Conservation (phyloP, 2,113 vertebrate species). For the Ailurus styani region DNA sequence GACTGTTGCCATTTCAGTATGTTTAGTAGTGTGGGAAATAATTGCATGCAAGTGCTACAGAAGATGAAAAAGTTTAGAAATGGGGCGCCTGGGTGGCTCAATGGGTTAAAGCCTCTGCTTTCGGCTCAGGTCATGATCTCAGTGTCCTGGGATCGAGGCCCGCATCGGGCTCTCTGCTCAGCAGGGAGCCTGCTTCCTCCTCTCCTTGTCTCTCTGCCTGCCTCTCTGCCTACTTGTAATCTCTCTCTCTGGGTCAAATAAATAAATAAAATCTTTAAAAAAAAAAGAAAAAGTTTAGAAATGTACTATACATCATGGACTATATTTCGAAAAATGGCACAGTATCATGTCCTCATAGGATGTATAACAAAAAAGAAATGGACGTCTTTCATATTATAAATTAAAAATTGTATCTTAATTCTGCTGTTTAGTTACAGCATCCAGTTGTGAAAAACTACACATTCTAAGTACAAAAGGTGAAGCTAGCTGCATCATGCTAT, state of each 20-base stretch:
- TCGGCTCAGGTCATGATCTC: too few relatives aligned
- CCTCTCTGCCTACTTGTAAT: too few relatives aligned
- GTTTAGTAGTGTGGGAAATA: not conserved
- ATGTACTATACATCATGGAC: not conserved
- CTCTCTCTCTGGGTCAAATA: too few relatives aligned
- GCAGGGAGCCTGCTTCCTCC: too few relatives aligned
- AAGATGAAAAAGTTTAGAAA: not conserved
- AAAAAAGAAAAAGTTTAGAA: not conserved
- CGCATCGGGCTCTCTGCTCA: too few relatives aligned
- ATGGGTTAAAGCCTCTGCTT: too few relatives aligned
- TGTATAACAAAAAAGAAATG: not conserved
- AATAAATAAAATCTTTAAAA: too few relatives aligned
- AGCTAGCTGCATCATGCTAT: not conserved
- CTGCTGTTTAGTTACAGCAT: not conserved
- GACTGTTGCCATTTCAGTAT: not conserved
- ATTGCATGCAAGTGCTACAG: not conserved
- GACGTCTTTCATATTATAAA: not conserved
- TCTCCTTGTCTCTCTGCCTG: too few relatives aligned
- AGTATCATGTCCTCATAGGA: not conserved
- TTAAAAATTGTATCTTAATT: not conserved
- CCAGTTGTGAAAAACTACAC: not conserved
- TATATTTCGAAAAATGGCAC: not conserved
- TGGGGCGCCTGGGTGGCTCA: too few relatives aligned
- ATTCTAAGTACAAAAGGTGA: not conserved
- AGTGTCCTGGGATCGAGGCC: too few relatives aligned